These are phyloP conservation scores for Carabus problematicus DNA, from an alignment of 2,888 invertebrate species.

Conservation along the genomic window DNA sequence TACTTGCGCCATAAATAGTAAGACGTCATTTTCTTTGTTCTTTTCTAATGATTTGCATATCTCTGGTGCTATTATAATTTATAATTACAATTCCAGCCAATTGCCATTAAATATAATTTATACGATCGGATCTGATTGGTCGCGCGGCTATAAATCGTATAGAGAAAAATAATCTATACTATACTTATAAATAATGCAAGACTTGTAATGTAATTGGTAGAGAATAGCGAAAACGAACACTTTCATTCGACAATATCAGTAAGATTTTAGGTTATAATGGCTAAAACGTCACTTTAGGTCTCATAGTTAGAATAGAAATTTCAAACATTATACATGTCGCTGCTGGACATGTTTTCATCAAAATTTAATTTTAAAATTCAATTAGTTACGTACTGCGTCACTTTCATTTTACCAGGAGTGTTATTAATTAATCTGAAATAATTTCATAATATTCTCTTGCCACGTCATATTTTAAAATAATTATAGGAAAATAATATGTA, in stretches of 20 bases:
- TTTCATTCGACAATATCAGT: too few relatives aligned
- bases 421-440: slow-evolving; percentile 9
- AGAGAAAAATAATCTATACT: slow-evolving; percentile 1
- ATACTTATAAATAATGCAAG: slow-evolving; percentile 15
- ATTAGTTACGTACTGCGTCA: not conserved
- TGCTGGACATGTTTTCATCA: not conserved
- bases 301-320: too few relatives aligned
- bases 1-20: too few relatives aligned
- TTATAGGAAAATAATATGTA: too few relatives aligned
- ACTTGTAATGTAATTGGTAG: not conserved
- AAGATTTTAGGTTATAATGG: too few relatives aligned
- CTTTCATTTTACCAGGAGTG: not conserved
- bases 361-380: slow-evolving; percentile 9
- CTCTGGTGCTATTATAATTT: too few relatives aligned
- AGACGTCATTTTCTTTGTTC: too few relatives aligned
- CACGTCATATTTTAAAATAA: too few relatives aligned
- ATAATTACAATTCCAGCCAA: slow-evolving; percentile 8
- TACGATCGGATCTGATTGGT: slow-evolving; percentile 16
- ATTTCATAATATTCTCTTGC: not conserved
- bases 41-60: too few relatives aligned
- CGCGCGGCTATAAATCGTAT: slow-evolving; percentile 7
- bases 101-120: slow-evolving; percentile 16
- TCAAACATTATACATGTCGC: not conserved
- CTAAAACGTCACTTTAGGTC: too few relatives aligned
- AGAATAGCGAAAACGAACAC: too few relatives aligned